Evolutionary conservation across 2,113 vertebrate genomes (phyloP), one percentile per base, ranked within the genome.

Genomic region (Heterochromis multidens): DNA sequence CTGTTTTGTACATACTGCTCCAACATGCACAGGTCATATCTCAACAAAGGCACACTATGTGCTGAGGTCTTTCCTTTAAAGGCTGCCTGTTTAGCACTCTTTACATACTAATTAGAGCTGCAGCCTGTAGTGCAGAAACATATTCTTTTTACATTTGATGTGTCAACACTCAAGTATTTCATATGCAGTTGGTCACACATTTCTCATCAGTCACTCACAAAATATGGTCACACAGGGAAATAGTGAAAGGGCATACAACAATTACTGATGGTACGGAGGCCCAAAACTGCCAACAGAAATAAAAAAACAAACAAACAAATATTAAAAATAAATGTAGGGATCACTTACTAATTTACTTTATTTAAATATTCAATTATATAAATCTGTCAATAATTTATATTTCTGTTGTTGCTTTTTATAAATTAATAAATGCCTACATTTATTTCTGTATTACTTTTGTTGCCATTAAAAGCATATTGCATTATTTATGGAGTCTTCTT

Each of bases 1-100:
- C 40, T 87, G 70, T 81, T 85, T 84, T 78, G 52, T 85, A 62
- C 29, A 16, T 37, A 46, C 27, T 21, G 63, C 80, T 70, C 54
- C 58, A 46, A 33, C 57, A 13, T 60, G 78, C 80, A 62, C 61
- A 16, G 54, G 21, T 12, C 27, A 16, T 46, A 46, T 40, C 4
- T 25, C 16, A 59, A 1, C n/a, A 29, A 29, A 46, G 60, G 59
- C 4, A 1, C 61, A 52, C 12, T 27, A 52, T 67, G 70, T 46
- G 37, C 60, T 77, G 10, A 12, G 57, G 29, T 40, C 54, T 80
- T 80, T 81, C 3, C 83, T 70, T 83, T 25, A 86, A 79, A 76
- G 29, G 67, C 43, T 1, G 11, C 5, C 31, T 76, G 59, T 57
- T 83, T 76, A 19, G 21, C 40, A 56, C 19, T 37, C 0, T 9